Evolutionary conservation across 2,797 vertebrate species (phyloP).

Genomic region (Neostethus bicornis): DNA sequence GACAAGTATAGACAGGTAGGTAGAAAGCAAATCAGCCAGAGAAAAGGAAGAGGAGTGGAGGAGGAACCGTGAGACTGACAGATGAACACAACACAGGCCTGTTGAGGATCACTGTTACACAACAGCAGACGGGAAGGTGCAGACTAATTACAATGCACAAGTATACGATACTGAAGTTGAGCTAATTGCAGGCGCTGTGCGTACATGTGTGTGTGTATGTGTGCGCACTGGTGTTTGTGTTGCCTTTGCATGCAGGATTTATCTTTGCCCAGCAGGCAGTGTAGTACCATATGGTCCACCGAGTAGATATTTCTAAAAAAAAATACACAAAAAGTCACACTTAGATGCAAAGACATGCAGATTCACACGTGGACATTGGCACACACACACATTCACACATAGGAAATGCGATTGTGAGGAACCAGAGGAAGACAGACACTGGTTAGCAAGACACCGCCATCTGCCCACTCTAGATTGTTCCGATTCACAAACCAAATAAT

Average conservation of each 20-base stretch:
- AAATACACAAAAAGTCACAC: slow-evolving; percentile 52
- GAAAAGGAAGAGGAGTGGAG: slow-evolving; percentile 24
- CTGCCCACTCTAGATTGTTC: slow-evolving; percentile 43
- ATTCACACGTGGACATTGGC: slow-evolving; percentile 26
- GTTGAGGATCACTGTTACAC: slow-evolving; percentile 45
- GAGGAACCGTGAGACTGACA: slow-evolving; percentile 39
- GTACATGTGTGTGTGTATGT: slow-evolving; percentile 24
- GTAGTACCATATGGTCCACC: slow-evolving; percentile 73
- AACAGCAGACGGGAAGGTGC: slow-evolving; percentile 59
- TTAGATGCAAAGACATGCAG: slow-evolving; percentile 42
- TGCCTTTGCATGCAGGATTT: slow-evolving; percentile 71
- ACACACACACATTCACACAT: slow-evolving; percentile 14
- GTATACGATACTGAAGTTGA: slow-evolving; percentile 41
- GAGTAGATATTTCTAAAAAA: slow-evolving; percentile 71
- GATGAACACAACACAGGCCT: slow-evolving; percentile 49
- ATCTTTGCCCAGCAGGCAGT: slow-evolving; percentile 76
- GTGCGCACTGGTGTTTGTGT: slow-evolving; percentile 46
- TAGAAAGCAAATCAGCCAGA: slow-evolving; percentile 29
- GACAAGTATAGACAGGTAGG: slow-evolving; percentile 54
- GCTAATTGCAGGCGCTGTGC: slow-evolving; percentile 36
- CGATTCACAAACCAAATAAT: slow-evolving; percentile 45
- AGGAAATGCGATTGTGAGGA: slow-evolving; percentile 24
- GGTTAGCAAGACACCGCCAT: slow-evolving; percentile 53
- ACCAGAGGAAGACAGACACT: slow-evolving; percentile 40
- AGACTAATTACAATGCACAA: slow-evolving; percentile 61